Evolutionary conservation across 2,113 vertebrate species (phyloP).

Genomic region (Hemichromis elongatus): DNA sequence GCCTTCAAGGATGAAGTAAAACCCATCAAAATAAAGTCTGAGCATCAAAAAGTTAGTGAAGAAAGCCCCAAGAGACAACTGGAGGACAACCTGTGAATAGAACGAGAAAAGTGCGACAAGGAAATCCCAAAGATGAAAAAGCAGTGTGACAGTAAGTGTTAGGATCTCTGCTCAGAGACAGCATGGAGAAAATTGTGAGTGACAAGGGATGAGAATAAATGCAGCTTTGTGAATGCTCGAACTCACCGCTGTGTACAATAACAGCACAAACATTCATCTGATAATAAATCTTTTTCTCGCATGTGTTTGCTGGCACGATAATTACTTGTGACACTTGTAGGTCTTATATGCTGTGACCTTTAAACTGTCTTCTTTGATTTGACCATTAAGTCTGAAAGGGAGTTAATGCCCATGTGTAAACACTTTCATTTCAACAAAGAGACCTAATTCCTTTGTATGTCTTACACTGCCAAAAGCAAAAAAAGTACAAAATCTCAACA

Average conservation of each 20-base stretch:
- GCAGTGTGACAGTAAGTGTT: background rate
- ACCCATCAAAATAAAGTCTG: constrained; percentile 1
- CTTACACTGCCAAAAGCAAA: constrained; percentile 48
- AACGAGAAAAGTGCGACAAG: background rate
- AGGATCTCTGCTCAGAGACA: background rate
- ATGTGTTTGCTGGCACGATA: background rate
- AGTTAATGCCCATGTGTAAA: background rate
- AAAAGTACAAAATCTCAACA: constrained; percentile 36
- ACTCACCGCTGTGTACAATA: constrained; percentile 37
- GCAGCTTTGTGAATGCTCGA: constrained; percentile 24
- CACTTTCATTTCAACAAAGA: constrained; percentile 39
- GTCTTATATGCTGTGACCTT: background rate
- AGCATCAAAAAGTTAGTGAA: constrained; percentile 2
- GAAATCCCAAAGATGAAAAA: background rate
- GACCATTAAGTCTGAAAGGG: background rate
- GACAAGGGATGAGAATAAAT: constrained; percentile 61
- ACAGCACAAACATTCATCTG: background rate
- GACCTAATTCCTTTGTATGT: constrained; percentile 42
- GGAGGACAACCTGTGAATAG: background rate
- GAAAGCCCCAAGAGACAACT: constrained; percentile 20
- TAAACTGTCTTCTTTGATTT: background rate
- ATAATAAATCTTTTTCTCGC: background rate
- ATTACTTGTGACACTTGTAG: background rate
- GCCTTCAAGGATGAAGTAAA: constrained; percentile 29
- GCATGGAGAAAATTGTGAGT: background rate